Evolutionary conservation across 2,888 invertebrate species (phyloP).

Genomic region (Rhagium mordax): DNA sequence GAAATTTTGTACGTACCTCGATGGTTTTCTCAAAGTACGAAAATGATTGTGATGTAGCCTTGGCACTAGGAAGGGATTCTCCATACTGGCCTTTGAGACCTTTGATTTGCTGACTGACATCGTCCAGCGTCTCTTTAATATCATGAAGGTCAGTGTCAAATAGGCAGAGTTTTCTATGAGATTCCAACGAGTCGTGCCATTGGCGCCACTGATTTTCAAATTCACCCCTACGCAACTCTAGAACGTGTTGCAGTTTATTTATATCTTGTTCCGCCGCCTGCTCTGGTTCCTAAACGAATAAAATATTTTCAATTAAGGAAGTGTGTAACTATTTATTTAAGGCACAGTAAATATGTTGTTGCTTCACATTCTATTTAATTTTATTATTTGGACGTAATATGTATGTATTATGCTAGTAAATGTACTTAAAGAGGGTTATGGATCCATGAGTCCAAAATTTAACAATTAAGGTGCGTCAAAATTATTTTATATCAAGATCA

Average conservation of each 20-base stretch:
- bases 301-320: no score
- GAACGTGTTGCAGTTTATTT: constrained; percentile 76
- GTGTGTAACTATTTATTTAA: no score
- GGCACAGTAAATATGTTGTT: no score
- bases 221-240: constrained; percentile 75
- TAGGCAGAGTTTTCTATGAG: constrained; percentile 77
- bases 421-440: no score
- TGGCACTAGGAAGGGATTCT: constrained; percentile 80
- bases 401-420: no score
- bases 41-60: constrained; percentile 81
- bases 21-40: constrained; percentile 85
- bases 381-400: no score
- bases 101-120: constrained; percentile 76
- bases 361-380: no score
- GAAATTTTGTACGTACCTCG: constrained; percentile 73
- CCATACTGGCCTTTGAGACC: constrained; percentile 80
- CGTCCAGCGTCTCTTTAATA: constrained; percentile 81
- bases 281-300: constrained; percentile 73
- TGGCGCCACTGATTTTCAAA: constrained; percentile 79
- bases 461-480: no score
- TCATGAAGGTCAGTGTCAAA: constrained; percentile 80
- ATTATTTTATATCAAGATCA: no score
- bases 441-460: no score
- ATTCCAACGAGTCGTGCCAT: constrained; percentile 76
- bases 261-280: constrained; percentile 79